These are phyloP conservation scores for Eledone cirrhosa DNA, from an alignment of 2,888 invertebrate species.

Conservation along the genomic window DNA sequence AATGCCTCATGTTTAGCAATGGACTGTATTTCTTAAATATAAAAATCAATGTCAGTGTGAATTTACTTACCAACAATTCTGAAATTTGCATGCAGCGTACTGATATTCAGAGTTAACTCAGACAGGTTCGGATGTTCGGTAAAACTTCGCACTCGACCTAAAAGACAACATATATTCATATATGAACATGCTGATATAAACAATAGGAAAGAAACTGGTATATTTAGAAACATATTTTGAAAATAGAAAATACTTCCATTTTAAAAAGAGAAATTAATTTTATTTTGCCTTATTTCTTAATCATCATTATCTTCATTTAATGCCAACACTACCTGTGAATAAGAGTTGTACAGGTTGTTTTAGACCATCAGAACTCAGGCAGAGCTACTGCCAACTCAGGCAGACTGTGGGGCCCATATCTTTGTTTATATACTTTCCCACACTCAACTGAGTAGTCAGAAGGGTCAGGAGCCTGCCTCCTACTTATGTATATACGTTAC, in stretches of 20 bases:
- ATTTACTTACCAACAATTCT: constrained; percentile 26
- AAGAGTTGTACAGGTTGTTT: too few species aligned
- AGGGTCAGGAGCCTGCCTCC: too few species aligned
- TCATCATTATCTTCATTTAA: too few species aligned
- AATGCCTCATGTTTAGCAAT: not conserved
- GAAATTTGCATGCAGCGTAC: constrained; percentile 28
- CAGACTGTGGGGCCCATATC: too few species aligned
- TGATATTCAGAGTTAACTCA: constrained; percentile 28
- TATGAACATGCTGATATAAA: not conserved
- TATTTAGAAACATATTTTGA: not conserved
- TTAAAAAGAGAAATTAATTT: too few species aligned
- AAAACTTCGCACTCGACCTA: constrained; percentile 25
- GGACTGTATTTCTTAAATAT: not conserved
- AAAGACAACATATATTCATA: not conserved
- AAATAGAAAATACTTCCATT: not conserved
- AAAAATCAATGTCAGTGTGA: not conserved
- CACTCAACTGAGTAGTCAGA: too few species aligned
- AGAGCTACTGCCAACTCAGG: too few species aligned
- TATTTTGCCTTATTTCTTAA: too few species aligned
- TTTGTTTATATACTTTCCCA: too few species aligned
- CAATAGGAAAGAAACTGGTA: not conserved
- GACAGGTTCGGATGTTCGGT: constrained; percentile 28
- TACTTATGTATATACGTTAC: too few species aligned
- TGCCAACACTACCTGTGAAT: too few species aligned
- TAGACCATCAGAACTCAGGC: too few species aligned